Evolutionary conservation across 1,140 invertebrate genomes (phyloP).

Genomic region (Ostrea edulis): DNA sequence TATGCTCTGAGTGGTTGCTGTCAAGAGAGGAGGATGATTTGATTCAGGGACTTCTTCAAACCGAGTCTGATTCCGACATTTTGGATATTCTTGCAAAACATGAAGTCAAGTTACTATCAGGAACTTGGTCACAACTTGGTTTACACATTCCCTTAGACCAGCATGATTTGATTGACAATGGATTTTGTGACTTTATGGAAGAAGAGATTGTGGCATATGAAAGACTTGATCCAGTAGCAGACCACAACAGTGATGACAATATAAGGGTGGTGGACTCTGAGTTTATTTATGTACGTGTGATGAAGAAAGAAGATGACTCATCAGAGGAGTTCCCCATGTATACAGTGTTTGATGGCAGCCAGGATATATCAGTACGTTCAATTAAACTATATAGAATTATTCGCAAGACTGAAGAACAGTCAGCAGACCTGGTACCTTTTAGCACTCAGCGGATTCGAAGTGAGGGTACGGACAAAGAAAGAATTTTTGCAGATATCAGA

Average conservation of each 20-base stretch:
- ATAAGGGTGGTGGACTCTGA: background rate
- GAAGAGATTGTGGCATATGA: constrained; percentile 3
- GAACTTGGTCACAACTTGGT: background rate
- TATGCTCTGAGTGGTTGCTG: background rate
- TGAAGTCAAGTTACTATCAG: background rate
- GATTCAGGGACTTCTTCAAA: background rate
- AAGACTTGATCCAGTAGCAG: background rate
- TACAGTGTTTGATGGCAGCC: background rate
- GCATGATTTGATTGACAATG: background rate
- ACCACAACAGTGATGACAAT: background rate
- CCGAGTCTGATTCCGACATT: background rate
- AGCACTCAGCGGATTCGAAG: background rate
- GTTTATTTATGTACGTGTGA: background rate
- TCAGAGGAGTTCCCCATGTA: background rate
- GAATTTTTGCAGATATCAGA: background rate
- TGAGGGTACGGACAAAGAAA: background rate
- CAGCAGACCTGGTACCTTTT: background rate
- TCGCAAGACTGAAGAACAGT: constrained; percentile 14
- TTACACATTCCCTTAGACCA: background rate
- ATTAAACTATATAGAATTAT: background rate
- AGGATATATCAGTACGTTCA: background rate
- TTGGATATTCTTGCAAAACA: background rate
- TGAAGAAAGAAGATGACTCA: background rate
- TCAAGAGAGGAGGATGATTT: background rate
- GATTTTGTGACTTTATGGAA: background rate